phyloP scores from a whole-genome alignment of 2,888 invertebrate species.

The Lamellibrachia columna region DNA sequence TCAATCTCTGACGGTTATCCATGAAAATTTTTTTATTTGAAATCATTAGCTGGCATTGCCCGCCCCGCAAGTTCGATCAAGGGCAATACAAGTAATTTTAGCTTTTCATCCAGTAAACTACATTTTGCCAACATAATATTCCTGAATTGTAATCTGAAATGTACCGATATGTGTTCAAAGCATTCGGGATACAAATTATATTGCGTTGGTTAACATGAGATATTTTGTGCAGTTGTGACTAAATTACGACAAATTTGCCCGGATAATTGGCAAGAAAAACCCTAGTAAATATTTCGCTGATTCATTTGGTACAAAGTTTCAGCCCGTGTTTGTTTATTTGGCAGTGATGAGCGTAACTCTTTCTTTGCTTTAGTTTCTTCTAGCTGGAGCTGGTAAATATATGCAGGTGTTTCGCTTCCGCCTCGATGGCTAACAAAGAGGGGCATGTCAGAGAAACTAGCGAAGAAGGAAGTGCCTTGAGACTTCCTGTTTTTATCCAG shows the following conservation, averaged over 20 bases:
- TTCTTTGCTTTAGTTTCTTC: background rate
- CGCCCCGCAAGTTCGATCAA: background rate
- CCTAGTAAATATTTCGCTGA: background rate
- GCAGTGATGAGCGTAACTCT: background rate
- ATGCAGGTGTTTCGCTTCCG: background rate
- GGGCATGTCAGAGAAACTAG: background rate
- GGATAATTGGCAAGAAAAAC: background rate
- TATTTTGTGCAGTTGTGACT: background rate
- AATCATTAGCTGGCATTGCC: background rate
- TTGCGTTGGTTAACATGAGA: background rate
- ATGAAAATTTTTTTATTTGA: background rate
- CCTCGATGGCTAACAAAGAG: background rate
- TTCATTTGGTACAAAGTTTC: background rate
- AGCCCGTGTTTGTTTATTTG: background rate
- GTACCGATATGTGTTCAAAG: background rate
- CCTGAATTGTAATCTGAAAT: background rate
- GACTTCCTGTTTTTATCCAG: background rate
- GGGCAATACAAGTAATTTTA: background rate
- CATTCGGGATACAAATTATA: background rate
- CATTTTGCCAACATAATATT: background rate
- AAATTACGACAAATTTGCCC: background rate
- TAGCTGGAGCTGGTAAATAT: background rate
- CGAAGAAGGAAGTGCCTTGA: background rate
- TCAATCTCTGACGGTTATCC: too few relatives aligned
- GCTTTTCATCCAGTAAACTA: background rate